A percentile compares a stretch with the other conserved stretches of the same genome.
These are phyloP conservation scores for Anaspis maculata DNA, from an alignment of 2,888 invertebrate species.

Conservation along the genomic window DNA sequence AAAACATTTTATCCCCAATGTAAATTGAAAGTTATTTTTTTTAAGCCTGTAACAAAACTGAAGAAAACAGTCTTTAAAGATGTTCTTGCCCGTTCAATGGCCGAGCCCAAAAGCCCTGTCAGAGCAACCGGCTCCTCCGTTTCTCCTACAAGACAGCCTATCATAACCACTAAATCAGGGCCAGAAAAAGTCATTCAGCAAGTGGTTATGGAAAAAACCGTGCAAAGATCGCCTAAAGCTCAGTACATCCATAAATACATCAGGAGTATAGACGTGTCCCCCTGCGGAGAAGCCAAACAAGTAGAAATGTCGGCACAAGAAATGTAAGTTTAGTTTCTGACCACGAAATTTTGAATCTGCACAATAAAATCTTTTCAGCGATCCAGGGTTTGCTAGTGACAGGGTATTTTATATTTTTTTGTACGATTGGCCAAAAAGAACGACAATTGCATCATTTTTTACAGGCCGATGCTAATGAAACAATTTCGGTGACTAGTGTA, in stretches of 20 bases:
- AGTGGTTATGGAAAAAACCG: constrained; percentile 26
- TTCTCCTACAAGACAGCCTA: too few species aligned
- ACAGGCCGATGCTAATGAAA: constrained; percentile 14
- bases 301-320: constrained; percentile 27
- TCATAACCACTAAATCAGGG: neutral
- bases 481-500: constrained; percentile 17
- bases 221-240: constrained; percentile 26
- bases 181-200: constrained; percentile 26
- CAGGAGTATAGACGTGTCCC: constrained; percentile 20
- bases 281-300: constrained; percentile 17
- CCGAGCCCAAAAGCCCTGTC: too few species aligned
- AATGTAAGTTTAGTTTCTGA: constrained; percentile 26
- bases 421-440: too few species aligned
- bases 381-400: constrained; percentile 13
- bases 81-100: too few species aligned
- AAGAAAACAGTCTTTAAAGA: too few species aligned
- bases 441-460: too few species aligned
- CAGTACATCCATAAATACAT: constrained; percentile 25
- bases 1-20: too few species aligned
- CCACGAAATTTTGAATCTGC: too few species aligned
- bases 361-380: constrained; percentile 16
- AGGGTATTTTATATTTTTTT: too few species aligned
- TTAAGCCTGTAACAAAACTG: too few species aligned
- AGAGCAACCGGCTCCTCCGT: too few species aligned
- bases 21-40: too few species aligned